Conservation (phyloP, 53 echinoderm and acorn worm species). For the Astropecten irregularis region DNA sequence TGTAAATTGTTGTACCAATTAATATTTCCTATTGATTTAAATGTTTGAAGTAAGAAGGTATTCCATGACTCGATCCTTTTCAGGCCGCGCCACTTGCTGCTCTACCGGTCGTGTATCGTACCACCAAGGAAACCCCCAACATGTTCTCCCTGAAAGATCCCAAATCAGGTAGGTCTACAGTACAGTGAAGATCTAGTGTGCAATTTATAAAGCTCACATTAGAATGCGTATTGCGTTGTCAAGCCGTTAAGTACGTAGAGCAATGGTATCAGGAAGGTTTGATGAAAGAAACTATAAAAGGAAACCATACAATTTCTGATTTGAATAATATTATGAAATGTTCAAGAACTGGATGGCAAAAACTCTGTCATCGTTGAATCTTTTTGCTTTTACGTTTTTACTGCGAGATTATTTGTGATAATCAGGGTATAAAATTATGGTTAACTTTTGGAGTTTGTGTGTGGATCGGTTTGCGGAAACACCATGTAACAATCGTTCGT, state of each 20-base stretch:
- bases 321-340: too few relatives aligned
- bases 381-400: neutral
- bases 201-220: too few relatives aligned
- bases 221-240: too few relatives aligned
- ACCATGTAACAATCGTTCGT: too few relatives aligned
- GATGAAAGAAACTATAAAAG: neutral
- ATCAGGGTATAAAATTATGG: neutral
- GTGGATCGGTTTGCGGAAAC: too few relatives aligned
- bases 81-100: conserved; percentile 74
- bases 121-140: conserved; percentile 55
- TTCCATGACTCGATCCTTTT: neutral
- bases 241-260: too few relatives aligned
- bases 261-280: neutral
- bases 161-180: conserved; percentile 54
- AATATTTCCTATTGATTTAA: neutral
- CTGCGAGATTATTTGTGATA: neutral
- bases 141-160: conserved; percentile 63
- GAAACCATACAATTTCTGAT: neutral
- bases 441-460: neutral
- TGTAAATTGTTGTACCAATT: neutral
- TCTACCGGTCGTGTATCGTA: conserved; percentile 76
- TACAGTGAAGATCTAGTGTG: neutral
- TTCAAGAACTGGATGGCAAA: too few relatives aligned
- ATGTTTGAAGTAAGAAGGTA: neutral
- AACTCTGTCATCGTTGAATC: too few relatives aligned